A percentile compares a stretch with the other conserved stretches of the same genome.
Evolutionary conservation across 2,888 invertebrate species (phyloP).

Genomic region (Tiphia femorata): DNA sequence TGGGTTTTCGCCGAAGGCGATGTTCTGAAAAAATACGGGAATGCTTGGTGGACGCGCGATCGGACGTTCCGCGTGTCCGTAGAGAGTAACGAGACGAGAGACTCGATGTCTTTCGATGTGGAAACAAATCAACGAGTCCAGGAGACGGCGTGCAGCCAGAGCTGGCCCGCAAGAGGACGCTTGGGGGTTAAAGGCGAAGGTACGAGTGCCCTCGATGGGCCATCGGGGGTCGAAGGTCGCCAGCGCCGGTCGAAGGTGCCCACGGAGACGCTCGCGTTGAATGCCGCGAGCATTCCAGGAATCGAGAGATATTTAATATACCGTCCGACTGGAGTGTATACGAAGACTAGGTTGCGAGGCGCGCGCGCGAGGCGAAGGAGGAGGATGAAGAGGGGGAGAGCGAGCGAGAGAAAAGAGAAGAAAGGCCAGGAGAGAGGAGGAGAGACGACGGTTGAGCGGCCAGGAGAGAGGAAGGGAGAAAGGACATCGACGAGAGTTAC

Average conservation of each 20-base stretch:
- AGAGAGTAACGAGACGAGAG: too few species aligned
- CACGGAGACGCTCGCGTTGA: conserved; percentile 26
- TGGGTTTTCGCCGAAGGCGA: too few species aligned
- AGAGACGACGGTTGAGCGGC: not conserved
- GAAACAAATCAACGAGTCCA: conserved; percentile 4
- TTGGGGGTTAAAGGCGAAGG: conserved; percentile 23
- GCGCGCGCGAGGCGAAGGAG: conserved; percentile 13
- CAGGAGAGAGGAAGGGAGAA: conserved; percentile 18
- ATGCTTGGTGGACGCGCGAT: too few species aligned
- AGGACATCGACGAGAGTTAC: conserved; percentile 58
- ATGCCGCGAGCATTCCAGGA: conserved; percentile 49
- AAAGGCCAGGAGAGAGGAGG: conserved; percentile 4
- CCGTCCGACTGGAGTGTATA: conserved; percentile 14
- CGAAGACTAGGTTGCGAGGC: conserved; percentile 19
- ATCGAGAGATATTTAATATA: conserved; percentile 55
- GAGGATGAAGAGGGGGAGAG: conserved; percentile 1
- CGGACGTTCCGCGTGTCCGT: too few species aligned
- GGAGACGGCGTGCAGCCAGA: not conserved
- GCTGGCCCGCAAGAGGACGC: conserved; percentile 5
- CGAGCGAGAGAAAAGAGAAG: not conserved
- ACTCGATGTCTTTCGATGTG: too few species aligned
- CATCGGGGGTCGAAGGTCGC: conserved; percentile 27
- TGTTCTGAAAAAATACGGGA: too few species aligned
- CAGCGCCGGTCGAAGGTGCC: conserved; percentile 31
- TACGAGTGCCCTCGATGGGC: conserved; percentile 22